Conservation (phyloP, 2,797 vertebrate species). For the Salmo trutta region DNA sequence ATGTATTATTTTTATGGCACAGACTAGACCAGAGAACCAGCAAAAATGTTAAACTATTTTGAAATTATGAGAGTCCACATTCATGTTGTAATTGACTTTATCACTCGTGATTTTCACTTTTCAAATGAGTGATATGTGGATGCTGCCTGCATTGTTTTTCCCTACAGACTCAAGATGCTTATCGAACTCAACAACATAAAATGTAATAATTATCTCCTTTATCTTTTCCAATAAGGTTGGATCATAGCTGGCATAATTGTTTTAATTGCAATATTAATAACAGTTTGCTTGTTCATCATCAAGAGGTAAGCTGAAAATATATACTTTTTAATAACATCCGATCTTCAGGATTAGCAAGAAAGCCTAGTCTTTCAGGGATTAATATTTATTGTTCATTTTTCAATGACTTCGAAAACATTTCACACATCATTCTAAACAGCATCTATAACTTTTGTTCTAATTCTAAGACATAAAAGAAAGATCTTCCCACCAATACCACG, state of each 20-base stretch:
- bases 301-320: constrained; percentile 55
- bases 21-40: not conserved
- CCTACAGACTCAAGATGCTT: not conserved
- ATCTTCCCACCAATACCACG: constrained; percentile 61
- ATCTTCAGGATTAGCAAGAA: not conserved
- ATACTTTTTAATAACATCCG: not conserved
- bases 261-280: constrained; percentile 38
- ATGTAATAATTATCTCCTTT: not conserved
- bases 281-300: constrained; percentile 44
- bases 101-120: not conserved
- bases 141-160: not conserved
- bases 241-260: constrained; percentile 47
- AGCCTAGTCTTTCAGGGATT: not conserved
- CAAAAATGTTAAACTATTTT: not conserved
- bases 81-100: not conserved
- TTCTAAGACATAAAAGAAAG: constrained; percentile 52
- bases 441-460: not conserved
- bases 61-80: not conserved
- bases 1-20: not conserved
- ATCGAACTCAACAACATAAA: not conserved
- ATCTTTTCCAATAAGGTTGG: constrained; percentile 43
- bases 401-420: not conserved
- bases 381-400: not conserved
- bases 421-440: not conserved
- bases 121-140: not conserved